A percentile compares a stretch with the other conserved stretches of the same genome.
phyloP scores from a whole-genome alignment of 2,888 invertebrate species.

The Choristoneura rosaceana region DNA sequence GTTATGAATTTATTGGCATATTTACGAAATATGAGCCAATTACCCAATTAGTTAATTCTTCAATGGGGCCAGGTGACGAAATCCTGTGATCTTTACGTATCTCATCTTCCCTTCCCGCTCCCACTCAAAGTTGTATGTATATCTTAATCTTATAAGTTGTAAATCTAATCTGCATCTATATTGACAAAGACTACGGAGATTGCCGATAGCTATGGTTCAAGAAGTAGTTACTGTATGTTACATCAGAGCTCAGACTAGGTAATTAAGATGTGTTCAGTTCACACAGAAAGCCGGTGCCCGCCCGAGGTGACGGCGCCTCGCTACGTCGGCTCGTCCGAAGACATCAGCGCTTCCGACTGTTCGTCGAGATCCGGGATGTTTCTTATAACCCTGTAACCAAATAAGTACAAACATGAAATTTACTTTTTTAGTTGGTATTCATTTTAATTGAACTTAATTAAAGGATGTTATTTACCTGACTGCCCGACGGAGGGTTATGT shows the following conservation, averaged over 20 bases:
- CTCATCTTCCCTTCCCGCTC: too few relatives aligned
- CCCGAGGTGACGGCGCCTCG: slow-evolving; percentile 43
- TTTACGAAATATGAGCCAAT: too few relatives aligned
- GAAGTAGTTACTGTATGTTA: background rate
- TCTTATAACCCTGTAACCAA: slow-evolving; percentile 66
- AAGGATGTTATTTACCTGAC: too few relatives aligned
- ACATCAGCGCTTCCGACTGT: slow-evolving; percentile 87
- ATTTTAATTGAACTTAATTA: too few relatives aligned
- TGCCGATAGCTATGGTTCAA: background rate
- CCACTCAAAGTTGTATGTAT: too few relatives aligned
- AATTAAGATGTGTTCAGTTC: background rate
- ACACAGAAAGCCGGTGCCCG: background rate
- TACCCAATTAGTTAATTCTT: too few relatives aligned
- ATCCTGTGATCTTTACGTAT: too few relatives aligned
- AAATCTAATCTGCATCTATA: background rate
- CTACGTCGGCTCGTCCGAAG: slow-evolving; percentile 80
- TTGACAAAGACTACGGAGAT: background rate
- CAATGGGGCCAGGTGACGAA: too few relatives aligned
- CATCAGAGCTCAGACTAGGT: slow-evolving; percentile 14
- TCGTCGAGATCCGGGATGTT: slow-evolving; percentile 86
- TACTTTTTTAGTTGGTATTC: too few relatives aligned
- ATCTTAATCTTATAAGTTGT: background rate
- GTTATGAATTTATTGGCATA: too few relatives aligned
- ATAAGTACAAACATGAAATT: background rate
- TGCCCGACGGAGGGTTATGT: too few relatives aligned